Conservation (phyloP, 1,140 invertebrate genomes). For the Ganaspis sp. region DNA sequence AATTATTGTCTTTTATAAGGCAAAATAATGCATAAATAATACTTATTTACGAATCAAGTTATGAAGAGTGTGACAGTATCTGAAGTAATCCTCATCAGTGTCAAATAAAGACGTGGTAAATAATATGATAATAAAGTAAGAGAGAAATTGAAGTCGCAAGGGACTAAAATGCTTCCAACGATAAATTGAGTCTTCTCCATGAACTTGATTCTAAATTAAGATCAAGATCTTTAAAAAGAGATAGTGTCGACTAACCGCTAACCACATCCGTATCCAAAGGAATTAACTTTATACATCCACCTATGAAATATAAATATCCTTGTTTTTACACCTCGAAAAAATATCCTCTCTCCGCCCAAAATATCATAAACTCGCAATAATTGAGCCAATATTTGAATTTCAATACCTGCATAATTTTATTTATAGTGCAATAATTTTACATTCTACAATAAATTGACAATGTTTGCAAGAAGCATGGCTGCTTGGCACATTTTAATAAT, state of each 20-base stretch:
- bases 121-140: neutral
- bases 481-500: no score
- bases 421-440: no score
- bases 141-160: neutral
- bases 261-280: neutral
- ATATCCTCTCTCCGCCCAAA: no score
- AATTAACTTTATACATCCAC: neutral
- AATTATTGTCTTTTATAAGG: no score
- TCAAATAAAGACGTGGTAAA: neutral
- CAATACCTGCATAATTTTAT: no score
- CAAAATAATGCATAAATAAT: slow-evolving; percentile 5
- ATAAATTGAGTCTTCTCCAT: slow-evolving; percentile 25
- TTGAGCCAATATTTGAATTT: no score
- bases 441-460: no score
- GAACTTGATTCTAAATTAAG: slow-evolving; percentile 25
- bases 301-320: neutral
- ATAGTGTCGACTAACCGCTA: slow-evolving; percentile 14
- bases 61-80: neutral
- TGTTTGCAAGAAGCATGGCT: no score
- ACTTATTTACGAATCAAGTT: neutral
- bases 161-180: neutral
- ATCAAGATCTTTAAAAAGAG: slow-evolving; percentile 24
- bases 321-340: neutral
- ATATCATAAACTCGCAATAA: no score
- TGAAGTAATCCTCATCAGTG: neutral